Base-by-base conservation (phyloP, 2,797 vertebrate genomes). In the Cynopterus sphinx region DNA sequence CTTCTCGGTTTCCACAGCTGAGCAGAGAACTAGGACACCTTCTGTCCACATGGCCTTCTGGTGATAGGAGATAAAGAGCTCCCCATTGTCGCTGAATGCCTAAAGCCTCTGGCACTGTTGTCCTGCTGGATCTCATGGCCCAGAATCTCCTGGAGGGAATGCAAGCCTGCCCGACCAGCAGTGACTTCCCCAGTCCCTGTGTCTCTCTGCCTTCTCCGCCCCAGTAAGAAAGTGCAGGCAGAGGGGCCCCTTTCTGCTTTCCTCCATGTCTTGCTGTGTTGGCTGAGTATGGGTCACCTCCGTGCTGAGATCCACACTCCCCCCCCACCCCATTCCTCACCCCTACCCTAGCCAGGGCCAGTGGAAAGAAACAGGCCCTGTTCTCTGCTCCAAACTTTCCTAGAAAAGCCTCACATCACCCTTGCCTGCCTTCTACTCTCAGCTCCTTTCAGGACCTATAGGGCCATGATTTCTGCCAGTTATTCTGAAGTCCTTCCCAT, bases 1-100 rank as follows among this genome's bases (percentile, higher is more conserved):
- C 24, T 73, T 71, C 53, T 12, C 8, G 5, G 71, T 9, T 24
- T 57, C 31, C 49, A 13, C 0, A 19, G 9, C 82, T 4, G 51
- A 61, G 4, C 2, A 0, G 0, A 61, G 22, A 68, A 57, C 28
- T 3, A 3, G 10, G 13, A 3, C 33, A 1, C 36, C 10, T 0
- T 2, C 85, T 26, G 43, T 1, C 5, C 0, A 7, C 1, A 19
- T n/a, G 12, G 6, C 67, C 33, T 21, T 22, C 0, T 0, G 3
- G 51, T 53, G 0, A 26, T 36, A 87, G 78, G 21, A 67, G 12
- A 59, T 36, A 41, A 93, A 21, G 57, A 1, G 19, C 36, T 59
- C 43, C 10, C 10, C 11, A 46, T 11, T 3, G 9, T 46, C 11
- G 43, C 43, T 2, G 43, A 46, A 36, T 9, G 5, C 71, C 65